These are phyloP conservation scores for Trichogramma dendrolimi DNA, from an alignment of 2,888 invertebrate species.

Conservation along the genomic window DNA sequence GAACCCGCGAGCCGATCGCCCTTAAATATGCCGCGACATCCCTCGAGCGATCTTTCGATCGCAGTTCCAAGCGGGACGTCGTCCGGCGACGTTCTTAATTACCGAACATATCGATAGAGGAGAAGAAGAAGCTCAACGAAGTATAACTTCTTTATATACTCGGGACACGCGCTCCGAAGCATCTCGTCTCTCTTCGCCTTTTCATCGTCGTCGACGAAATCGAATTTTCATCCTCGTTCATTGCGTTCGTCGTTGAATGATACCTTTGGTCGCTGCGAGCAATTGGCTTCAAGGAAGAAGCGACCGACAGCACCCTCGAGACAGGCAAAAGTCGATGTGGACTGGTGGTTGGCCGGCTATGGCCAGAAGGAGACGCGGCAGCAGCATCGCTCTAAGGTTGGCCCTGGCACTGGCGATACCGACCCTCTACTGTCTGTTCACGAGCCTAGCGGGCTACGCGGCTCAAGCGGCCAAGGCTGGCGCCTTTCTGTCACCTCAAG, in stretches of 20 bases:
- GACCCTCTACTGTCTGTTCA: slow-evolving; percentile 40
- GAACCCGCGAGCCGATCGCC: background rate
- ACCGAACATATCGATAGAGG: too few species aligned
- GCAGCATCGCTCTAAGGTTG: slow-evolving; percentile 42
- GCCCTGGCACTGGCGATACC: slow-evolving; percentile 42
- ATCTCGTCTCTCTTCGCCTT: background rate
- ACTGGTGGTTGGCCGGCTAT: slow-evolving; percentile 29
- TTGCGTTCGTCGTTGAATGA: background rate
- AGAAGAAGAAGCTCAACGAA: background rate
- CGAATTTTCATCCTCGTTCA: background rate
- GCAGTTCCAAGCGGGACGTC: slow-evolving; percentile 34
- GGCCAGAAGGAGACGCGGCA: slow-evolving; percentile 39
- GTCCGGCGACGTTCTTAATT: slow-evolving; percentile 19
- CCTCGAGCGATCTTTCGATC: slow-evolving; percentile 27
- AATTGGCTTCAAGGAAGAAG: too few species aligned
- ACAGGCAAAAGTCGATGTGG: background rate
- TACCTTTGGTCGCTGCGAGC: too few species aligned
- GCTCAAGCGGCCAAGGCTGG: too few species aligned
- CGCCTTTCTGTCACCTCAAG: too few species aligned
- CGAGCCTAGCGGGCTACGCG: slow-evolving; percentile 31
- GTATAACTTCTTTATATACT: too few species aligned
- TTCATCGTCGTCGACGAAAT: background rate
- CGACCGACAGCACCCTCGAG: too few species aligned
- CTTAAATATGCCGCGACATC: slow-evolving; percentile 28
- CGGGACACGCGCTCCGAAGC: background rate